A percentile compares a stretch with the other conserved stretches of the same genome.
Evolutionary conservation across 2,113 vertebrate genomes (phyloP).

Genomic region (Nansenia antarctica): DNA sequence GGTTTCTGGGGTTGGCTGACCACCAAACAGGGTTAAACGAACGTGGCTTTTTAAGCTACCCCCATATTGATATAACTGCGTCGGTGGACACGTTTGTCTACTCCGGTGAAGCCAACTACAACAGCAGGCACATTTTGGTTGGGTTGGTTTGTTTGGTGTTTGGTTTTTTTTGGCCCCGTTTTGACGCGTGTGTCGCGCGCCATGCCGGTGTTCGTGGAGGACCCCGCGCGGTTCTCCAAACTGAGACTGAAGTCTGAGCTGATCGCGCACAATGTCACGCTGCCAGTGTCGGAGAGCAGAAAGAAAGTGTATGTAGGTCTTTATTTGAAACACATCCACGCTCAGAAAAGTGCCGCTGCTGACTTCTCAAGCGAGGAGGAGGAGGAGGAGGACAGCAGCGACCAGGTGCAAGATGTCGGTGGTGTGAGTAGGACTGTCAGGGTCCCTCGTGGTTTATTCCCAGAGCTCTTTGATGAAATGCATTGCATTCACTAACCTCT

Average conservation of each 20-base stretch:
- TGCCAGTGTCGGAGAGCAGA: slow-evolving; percentile 62
- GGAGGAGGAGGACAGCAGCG: slow-evolving; percentile 53
- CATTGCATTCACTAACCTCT: too few species aligned
- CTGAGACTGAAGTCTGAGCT: slow-evolving; percentile 68
- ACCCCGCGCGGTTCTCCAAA: slow-evolving; percentile 67
- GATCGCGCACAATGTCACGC: slow-evolving; percentile 66
- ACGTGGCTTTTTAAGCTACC: not conserved
- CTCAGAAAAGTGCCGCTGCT: slow-evolving; percentile 38
- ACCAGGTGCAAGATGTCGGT: slow-evolving; percentile 2
- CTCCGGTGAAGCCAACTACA: not conserved
- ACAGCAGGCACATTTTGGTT: not conserved
- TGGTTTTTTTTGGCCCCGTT: not conserved
- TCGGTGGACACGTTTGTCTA: not conserved
- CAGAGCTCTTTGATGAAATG: too few species aligned
- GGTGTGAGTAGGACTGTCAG: slow-evolving; percentile 59
- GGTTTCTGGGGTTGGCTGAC: not conserved
- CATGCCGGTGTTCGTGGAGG: slow-evolving; percentile 70
- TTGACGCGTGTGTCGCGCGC: slow-evolving; percentile 5
- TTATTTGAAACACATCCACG: slow-evolving; percentile 64
- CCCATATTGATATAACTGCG: too few species aligned
- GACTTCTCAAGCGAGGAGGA: slow-evolving; percentile 82
- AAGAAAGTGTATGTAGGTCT: slow-evolving; percentile 69
- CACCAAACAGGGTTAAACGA: not conserved
- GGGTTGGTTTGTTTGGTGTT: not conserved
- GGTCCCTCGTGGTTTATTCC: too few species aligned